Conservation (phyloP, 2,888 invertebrate species). For the Gymnosoma rotundatum region DNA sequence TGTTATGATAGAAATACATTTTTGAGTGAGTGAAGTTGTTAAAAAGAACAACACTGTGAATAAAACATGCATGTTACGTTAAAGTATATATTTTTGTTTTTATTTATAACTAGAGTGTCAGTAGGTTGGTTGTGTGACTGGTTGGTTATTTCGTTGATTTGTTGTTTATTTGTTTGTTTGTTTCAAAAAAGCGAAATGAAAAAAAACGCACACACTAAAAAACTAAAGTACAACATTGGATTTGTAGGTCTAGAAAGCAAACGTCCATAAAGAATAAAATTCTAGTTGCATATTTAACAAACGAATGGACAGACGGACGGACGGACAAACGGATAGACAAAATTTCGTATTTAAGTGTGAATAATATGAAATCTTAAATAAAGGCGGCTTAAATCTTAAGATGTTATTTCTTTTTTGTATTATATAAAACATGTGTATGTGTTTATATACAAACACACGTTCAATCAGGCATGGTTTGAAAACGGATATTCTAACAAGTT, state of each 20-base stretch:
- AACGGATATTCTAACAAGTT: slow-evolving; percentile 69
- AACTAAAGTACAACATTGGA: slow-evolving; percentile 33
- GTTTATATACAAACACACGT: slow-evolving; percentile 21
- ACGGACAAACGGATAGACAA: slow-evolving; percentile 20
- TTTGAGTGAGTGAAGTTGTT: slow-evolving; percentile 32
- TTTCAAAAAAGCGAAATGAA: slow-evolving; percentile 34
- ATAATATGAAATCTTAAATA: slow-evolving; percentile 63
- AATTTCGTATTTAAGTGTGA: slow-evolving; percentile 68
- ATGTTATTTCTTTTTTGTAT: slow-evolving; percentile 42
- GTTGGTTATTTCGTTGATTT: slow-evolving; percentile 62
- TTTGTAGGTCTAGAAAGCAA: slow-evolving; percentile 44
- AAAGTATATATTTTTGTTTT: slow-evolving; percentile 3
- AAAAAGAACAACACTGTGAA: slow-evolving; percentile 35
- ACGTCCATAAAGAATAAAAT: slow-evolving; percentile 25
- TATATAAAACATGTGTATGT: slow-evolving; percentile 9
- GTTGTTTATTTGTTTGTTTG: slow-evolving; percentile 49
- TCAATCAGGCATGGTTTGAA: slow-evolving; percentile 11
- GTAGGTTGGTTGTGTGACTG: slow-evolving; percentile 68
- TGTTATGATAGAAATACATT: not conserved
- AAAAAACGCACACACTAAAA: slow-evolving; percentile 11
- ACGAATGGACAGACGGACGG: slow-evolving; percentile 1
- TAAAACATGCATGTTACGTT: slow-evolving; percentile 68
- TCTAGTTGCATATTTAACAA: slow-evolving; percentile 49
- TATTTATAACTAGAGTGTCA: slow-evolving; percentile 59
- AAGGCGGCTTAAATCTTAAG: slow-evolving; percentile 67